These are phyloP conservation scores for Catharus ustulatus DNA, from an alignment of 2,797 vertebrate species.

Conservation along the genomic window DNA sequence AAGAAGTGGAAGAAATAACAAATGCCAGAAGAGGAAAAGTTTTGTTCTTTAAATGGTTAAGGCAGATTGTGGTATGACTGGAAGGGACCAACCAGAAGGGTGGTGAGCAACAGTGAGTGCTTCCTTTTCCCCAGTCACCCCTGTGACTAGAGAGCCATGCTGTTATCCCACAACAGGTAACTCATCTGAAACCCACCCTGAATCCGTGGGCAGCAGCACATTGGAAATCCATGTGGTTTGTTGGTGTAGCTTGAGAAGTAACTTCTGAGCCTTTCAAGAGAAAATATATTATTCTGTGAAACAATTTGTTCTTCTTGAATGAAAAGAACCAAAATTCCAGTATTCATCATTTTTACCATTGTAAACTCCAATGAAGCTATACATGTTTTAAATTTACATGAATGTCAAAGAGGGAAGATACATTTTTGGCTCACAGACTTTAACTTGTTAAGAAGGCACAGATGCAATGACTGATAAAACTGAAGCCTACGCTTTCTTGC, in stretches of 20 bases:
- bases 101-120: neutral
- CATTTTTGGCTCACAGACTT: conserved; percentile 11
- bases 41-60: neutral
- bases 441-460: neutral
- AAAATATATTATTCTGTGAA: neutral
- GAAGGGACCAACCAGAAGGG: neutral
- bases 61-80: neutral
- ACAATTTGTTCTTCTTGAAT: neutral
- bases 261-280: neutral
- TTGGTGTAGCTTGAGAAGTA: neutral
- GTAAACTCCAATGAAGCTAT: neutral
- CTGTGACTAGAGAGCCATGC: neutral
- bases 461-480: neutral
- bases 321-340: neutral
- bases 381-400: conserved; percentile 32
- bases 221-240: neutral
- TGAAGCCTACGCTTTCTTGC: conserved; percentile 6
- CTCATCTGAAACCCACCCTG: neutral
- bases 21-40: neutral
- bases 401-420: conserved; percentile 8
- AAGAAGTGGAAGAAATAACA: neutral
- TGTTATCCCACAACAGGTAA: neutral
- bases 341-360: conserved; percentile 5
- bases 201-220: neutral
- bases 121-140: neutral